Conservation (phyloP, 2,113 vertebrate genomes). For the Pholis gunnellus region DNA sequence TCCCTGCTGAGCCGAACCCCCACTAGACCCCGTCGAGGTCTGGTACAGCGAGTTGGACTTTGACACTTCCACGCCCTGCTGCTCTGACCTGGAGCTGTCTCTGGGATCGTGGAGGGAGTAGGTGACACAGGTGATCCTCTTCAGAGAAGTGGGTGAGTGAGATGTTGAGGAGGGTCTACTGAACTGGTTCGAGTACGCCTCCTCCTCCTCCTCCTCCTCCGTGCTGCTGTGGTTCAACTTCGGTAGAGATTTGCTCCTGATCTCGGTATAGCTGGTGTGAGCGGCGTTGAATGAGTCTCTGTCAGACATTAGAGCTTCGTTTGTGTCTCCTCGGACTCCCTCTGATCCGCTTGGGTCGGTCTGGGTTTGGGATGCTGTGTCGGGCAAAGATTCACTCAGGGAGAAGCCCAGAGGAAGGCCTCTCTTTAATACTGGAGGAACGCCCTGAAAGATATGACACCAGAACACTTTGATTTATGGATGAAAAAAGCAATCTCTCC, state of each 20-base stretch:
- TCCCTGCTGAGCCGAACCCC: not conserved
- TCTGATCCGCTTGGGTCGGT: not conserved
- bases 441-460: constrained; percentile 21
- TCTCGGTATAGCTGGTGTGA: constrained; percentile 20
- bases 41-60: constrained; percentile 66
- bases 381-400: constrained; percentile 47
- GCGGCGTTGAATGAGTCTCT: not conserved
- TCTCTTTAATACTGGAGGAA: constrained; percentile 78
- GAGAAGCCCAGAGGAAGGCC: constrained; percentile 46
- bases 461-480: not conserved
- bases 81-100: constrained; percentile 33
- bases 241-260: constrained; percentile 55
- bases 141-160: constrained; percentile 29
- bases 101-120: constrained; percentile 61
- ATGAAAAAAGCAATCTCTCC: not conserved
- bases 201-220: constrained; percentile 12
- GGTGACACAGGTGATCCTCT: constrained; percentile 56
- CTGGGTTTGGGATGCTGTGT: constrained; percentile 38
- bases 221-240: constrained; percentile 36
- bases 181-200: constrained; percentile 26
- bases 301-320: not conserved
- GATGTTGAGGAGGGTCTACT: constrained; percentile 18
- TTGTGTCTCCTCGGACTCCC: constrained; percentile 9
- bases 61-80: constrained; percentile 19
- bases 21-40: not conserved